Base-by-base conservation (phyloP, 1,140 invertebrate species). In the Aphelenchoides avenae region DNA sequence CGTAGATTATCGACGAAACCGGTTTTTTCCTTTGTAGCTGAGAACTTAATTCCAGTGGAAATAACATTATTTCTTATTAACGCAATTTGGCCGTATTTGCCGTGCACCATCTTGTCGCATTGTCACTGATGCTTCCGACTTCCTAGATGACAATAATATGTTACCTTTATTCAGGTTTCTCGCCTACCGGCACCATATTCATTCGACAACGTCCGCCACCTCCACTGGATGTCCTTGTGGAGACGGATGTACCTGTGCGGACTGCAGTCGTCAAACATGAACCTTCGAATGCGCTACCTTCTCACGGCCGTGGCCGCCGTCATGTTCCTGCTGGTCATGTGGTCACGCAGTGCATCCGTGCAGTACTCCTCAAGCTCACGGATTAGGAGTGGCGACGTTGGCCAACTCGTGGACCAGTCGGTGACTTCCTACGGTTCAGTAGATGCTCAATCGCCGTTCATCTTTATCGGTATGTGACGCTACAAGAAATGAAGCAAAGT, bases 391-490 rank as follows among this genome's bases (percentile, higher is more conserved):
- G n/a, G n/a, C n/a, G n/a, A n/a, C n/a, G n/a, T n/a, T n/a, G n/a
- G n/a, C n/a, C n/a, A n/a, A n/a, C n/a, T n/a, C n/a, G n/a, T n/a
- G n/a, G n/a, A n/a, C n/a, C n/a, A n/a, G n/a, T n/a, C n/a, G n/a
- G n/a, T n/a, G n/a, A n/a, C n/a, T n/a, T n/a, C n/a, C n/a, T n/a
- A 44, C 22, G 11, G 3, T 3, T 49, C 30, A 4, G 48, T 51
- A 5, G 48, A 37, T 13, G 24, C 24, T 37, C 24, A 57, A 22
- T 57, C 54, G 4, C 47, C 54, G 18, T 57, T 57, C 40, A 57
- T 57, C 30, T 57, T 57, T 29, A 57, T 57, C 24, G 54, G 52
- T 53, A 52, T 20, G 2, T 52, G 15, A 51, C 18, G 13, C 13
- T 36, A 36, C 34, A 36, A 13, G 37, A 5, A 52, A 26, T 49